A percentile compares a stretch with the other conserved stretches of the same genome.
phyloP scores from a whole-genome alignment of 2,888 invertebrate species.

The Anthophora plumipes region DNA sequence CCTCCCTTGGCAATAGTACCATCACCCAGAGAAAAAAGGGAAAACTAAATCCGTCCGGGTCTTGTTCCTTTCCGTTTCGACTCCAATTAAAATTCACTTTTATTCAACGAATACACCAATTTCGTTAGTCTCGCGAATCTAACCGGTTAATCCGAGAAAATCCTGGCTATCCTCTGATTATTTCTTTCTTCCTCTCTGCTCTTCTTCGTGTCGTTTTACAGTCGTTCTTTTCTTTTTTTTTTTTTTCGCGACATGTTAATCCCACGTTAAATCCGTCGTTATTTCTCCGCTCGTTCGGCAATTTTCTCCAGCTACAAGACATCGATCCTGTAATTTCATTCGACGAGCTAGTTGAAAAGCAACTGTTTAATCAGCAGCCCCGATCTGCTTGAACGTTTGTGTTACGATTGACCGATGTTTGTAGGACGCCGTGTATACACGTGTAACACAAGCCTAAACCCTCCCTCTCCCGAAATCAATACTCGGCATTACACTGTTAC shows the following conservation, averaged over 20 bases:
- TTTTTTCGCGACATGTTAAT: not conserved
- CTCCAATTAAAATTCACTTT: slow-evolving; percentile 30
- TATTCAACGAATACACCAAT: not conserved
- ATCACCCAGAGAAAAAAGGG: not conserved
- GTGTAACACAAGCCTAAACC: slow-evolving; percentile 74
- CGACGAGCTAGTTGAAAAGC: slow-evolving; percentile 28
- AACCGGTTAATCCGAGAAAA: slow-evolving; percentile 7
- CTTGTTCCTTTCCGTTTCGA: not conserved
- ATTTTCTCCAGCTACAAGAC: no score
- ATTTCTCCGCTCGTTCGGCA: slow-evolving; percentile 7
- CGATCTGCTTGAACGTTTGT: slow-evolving; percentile 46
- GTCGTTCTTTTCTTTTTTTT: not conserved
- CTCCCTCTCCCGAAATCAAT: slow-evolving; percentile 79
- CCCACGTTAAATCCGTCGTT: not conserved
- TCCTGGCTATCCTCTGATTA: not conserved
- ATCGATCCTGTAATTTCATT: slow-evolving; percentile 31
- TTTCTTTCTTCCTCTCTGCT: not conserved
- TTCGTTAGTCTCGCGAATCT: not conserved
- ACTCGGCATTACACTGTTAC: slow-evolving; percentile 77
- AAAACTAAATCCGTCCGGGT: slow-evolving; percentile 11
- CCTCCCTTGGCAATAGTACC: slow-evolving; percentile 23
- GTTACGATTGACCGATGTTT: slow-evolving; percentile 68
- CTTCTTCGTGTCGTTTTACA: no score
- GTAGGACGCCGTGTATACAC: slow-evolving; percentile 74
- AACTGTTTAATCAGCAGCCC: slow-evolving; percentile 38